Base-by-base conservation (phyloP, 2,888 invertebrate genomes). In the Dicranocentrus wangi region DNA sequence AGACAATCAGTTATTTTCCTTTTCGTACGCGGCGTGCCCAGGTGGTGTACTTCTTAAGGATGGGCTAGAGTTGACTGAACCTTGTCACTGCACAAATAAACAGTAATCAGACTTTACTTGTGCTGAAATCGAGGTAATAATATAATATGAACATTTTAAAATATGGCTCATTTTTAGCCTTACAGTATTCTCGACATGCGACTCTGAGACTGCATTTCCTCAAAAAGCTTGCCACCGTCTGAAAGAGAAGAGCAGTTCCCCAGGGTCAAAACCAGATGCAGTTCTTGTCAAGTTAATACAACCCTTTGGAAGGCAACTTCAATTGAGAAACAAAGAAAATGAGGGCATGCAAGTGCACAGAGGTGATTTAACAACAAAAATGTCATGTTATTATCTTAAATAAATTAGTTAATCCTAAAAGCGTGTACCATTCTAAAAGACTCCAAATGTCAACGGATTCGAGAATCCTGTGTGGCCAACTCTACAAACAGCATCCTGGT, bases 41-140 rank as follows among this genome's bases (percentile, higher is more conserved):
- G 80, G 80, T 23, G 80, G 80, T 43, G 61, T 80, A 5, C 19
- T 80, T 13, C 25, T 80, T 0, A 80, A 68, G 23, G 10, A 27
- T 1, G 72, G 72, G 3, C 23, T 80, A 13, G 25, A 58, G 21
- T 13, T 80, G 5, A 68, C 55, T 0, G 72, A 80, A n/a, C 65
- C 72, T 3, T 73, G 73, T 25, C 27, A 58, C 28, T 80, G 80
- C 42, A 13, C 73, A 2, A 69, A 25, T 25, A 25, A 61, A 23
- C 19, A 51, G 77, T 77, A 70, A 69, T 8, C 3, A 7, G 32
- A 32, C n/a, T 32, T 32, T 2, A 32, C 23, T 61, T 72, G n/a
- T n/a, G n/a, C n/a, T n/a, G n/a, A n/a, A n/a, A n/a, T n/a, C n/a
- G n/a, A n/a, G n/a, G n/a, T n/a, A n/a, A n/a, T n/a, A n/a, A n/a